Evolutionary conservation across 1,140 invertebrate species (phyloP).

Genomic region (Augochlora pura): DNA sequence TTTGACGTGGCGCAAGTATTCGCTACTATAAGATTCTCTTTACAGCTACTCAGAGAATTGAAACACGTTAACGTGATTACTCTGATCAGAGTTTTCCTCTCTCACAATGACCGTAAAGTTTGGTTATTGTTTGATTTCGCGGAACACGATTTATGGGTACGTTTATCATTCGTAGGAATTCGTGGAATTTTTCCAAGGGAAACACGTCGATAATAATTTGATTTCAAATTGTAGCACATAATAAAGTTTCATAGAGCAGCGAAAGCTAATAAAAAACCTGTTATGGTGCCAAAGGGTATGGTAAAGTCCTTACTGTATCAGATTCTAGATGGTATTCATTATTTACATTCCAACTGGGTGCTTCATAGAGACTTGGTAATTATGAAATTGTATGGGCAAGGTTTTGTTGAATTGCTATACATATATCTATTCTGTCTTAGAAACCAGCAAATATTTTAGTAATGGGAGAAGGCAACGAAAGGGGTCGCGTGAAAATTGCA

Average conservation of each 20-base stretch:
- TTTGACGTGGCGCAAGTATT: not conserved
- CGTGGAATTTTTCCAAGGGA: too few species aligned
- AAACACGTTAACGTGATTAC: slow-evolving; percentile 99
- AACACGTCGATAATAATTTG: not conserved
- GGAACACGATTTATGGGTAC: slow-evolving; percentile 98
- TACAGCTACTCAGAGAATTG: slow-evolving; percentile 95
- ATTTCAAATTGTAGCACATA: slow-evolving; percentile 88
- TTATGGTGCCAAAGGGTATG: slow-evolving; percentile 98
- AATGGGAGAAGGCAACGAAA: slow-evolving; percentile 98
- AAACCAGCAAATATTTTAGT: slow-evolving; percentile 99
- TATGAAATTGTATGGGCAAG: slow-evolving; percentile 18
- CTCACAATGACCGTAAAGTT: slow-evolving; percentile 97
- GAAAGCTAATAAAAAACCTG: slow-evolving; percentile 98
- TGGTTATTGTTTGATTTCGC: slow-evolving; percentile 99
- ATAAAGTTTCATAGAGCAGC: slow-evolving; percentile 99
- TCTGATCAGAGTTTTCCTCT: slow-evolving; percentile 97
- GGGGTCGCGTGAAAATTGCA: slow-evolving; percentile 98
- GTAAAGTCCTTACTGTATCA: slow-evolving; percentile 99
- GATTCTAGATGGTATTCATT: slow-evolving; percentile 99
- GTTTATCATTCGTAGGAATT: too few species aligned
- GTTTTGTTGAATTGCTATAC: not conserved
- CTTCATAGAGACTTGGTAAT: slow-evolving; percentile 97
- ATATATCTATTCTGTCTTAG: slow-evolving; percentile 76
- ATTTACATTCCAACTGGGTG: slow-evolving; percentile 99
- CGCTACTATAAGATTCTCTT: slow-evolving; percentile 47